phyloP scores from a whole-genome alignment of 2,113 vertebrate species.

The Heterotis niloticus region DNA sequence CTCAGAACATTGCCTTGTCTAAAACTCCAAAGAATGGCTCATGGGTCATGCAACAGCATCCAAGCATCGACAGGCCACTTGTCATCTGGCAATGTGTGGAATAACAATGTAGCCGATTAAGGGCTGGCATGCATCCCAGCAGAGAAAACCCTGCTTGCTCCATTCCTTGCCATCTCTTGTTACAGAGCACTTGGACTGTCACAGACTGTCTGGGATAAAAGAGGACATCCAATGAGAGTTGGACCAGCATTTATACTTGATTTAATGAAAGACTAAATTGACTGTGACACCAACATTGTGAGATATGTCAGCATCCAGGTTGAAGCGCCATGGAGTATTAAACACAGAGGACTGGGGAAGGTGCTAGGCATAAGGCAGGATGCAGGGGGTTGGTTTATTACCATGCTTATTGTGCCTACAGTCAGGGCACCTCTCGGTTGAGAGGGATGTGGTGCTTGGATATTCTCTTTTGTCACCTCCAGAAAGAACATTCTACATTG shows the following conservation, averaged over 20 bases:
- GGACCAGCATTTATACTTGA: conserved; percentile 33
- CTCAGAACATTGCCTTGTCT: too few relatives aligned
- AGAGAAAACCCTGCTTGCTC: not conserved
- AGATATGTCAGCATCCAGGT: conserved; percentile 26
- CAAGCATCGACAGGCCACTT: not conserved
- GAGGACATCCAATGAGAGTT: conserved; percentile 27
- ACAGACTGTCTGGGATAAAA: not conserved
- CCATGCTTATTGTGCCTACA: too few relatives aligned
- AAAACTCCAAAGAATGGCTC: not conserved
- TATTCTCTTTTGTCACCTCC: too few relatives aligned
- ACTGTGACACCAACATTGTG: conserved; percentile 21
- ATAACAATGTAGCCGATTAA: not conserved
- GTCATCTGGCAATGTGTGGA: not conserved
- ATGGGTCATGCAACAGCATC: too few relatives aligned
- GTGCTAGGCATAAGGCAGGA: not conserved
- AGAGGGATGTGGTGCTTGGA: too few relatives aligned
- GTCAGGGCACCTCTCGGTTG: too few relatives aligned
- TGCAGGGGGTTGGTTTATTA: too few relatives aligned
- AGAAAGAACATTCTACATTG: too few relatives aligned
- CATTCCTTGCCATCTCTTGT: conserved; percentile 10
- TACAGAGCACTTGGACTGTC: not conserved
- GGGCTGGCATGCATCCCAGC: conserved; percentile 7
- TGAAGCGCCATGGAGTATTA: not conserved
- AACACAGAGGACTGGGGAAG: not conserved
- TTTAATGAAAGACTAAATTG: conserved; percentile 28